phyloP scores from a whole-genome alignment of 2,113 vertebrate genomes.

The Pica pica region DNA sequence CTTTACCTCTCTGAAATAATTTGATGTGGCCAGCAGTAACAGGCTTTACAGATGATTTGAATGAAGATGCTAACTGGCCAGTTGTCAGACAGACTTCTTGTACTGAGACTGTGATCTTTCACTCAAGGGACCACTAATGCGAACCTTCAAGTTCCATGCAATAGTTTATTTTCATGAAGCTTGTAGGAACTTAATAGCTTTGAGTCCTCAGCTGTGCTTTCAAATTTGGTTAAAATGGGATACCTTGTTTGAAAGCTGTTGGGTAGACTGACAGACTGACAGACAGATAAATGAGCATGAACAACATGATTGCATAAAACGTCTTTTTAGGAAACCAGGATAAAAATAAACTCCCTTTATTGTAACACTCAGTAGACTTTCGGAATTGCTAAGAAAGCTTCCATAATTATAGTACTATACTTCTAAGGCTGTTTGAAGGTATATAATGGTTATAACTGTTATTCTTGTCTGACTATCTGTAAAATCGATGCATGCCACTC shows the following conservation, averaged over 20 bases:
- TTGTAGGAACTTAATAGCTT: not conserved
- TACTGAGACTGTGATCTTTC: not conserved
- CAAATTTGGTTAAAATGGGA: not conserved
- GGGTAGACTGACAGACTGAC: not conserved
- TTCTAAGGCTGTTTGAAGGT: not conserved
- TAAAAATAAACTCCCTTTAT: slow-evolving; percentile 1
- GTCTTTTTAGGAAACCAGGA: not conserved
- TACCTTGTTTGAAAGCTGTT: not conserved
- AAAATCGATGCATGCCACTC: slow-evolving; percentile 1
- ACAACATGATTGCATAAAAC: not conserved
- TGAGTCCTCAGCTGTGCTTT: not conserved
- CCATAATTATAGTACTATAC: not conserved
- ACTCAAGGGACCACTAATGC: not conserved
- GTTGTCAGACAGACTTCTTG: not conserved
- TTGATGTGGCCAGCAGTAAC: not conserved
- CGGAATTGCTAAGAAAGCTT: not conserved
- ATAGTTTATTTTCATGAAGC: not conserved
- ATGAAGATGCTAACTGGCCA: not conserved
- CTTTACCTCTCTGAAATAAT: not conserved
- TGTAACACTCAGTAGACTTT: not conserved
- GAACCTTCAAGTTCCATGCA: not conserved
- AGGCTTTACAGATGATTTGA: not conserved
- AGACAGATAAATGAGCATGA: not conserved
- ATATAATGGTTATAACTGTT: not conserved
- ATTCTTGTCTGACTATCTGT: not conserved